These are phyloP conservation scores for Channa argus DNA, from an alignment of 2,113 vertebrate species.

Conservation along the genomic window DNA sequence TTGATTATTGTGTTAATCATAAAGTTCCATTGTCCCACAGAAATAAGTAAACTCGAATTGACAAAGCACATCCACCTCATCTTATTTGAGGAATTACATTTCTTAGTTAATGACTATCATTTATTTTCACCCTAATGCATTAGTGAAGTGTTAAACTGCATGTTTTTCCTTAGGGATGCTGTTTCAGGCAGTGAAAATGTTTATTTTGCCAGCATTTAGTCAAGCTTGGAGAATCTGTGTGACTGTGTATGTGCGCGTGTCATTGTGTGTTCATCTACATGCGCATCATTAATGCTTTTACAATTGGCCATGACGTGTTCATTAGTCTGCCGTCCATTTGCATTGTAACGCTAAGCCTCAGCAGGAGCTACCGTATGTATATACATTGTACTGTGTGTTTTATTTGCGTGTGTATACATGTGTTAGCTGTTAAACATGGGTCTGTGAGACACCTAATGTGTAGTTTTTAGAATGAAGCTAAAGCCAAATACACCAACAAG, in stretches of 20 bases:
- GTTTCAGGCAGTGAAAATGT: constrained; percentile 20
- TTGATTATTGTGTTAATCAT: too few relatives aligned
- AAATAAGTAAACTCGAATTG: neutral
- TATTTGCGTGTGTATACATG: constrained; percentile 2
- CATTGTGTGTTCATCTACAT: constrained; percentile 10
- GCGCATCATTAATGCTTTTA: constrained; percentile 69
- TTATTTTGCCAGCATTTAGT: constrained; percentile 29
- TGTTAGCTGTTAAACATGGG: neutral
- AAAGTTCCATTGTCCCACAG: neutral
- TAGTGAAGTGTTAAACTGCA: constrained; percentile 41
- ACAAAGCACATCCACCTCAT: neutral
- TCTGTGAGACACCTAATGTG: too few relatives aligned
- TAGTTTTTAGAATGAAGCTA: constrained; percentile 14
- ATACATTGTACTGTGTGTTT: constrained; percentile 1
- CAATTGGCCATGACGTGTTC: constrained; percentile 73
- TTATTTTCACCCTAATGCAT: constrained; percentile 40
- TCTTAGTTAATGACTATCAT: constrained; percentile 33
- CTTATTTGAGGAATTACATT: constrained; percentile 29
- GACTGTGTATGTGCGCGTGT: neutral
- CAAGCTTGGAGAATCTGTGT: constrained; percentile 26
- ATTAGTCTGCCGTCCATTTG: constrained; percentile 70
- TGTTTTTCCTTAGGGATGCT: constrained; percentile 27
- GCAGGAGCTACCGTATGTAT: constrained; percentile 3
- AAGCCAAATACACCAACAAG: constrained; percentile 4
- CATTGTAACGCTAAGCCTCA: constrained; percentile 64